Conservation (phyloP, 1,140 invertebrate species). For the Hermetia illucens region DNA sequence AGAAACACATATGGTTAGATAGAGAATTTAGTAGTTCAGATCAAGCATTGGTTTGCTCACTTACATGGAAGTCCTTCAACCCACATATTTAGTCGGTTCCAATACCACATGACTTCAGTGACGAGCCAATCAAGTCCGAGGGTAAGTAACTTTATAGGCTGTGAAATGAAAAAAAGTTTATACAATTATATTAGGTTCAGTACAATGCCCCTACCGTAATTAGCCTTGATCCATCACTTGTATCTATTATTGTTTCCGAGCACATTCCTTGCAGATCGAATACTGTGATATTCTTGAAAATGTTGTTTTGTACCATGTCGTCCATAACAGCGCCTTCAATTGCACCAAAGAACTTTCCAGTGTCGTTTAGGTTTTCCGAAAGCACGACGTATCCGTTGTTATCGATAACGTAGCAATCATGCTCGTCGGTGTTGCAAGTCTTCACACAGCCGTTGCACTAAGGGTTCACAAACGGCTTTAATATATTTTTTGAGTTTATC, state of each 20-base stretch:
- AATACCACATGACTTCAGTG: slow-evolving; percentile 19
- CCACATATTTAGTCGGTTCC: slow-evolving; percentile 22
- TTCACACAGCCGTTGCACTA: slow-evolving; percentile 35
- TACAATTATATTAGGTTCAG: background rate
- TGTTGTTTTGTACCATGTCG: slow-evolving; percentile 53
- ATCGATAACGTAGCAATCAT: slow-evolving; percentile 75
- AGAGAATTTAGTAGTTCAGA: background rate
- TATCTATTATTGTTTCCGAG: slow-evolving; percentile 11
- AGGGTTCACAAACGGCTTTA: too few relatives aligned
- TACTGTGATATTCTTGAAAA: slow-evolving; percentile 61
- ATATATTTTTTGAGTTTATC: too few relatives aligned
- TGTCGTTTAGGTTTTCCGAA: slow-evolving; percentile 49
- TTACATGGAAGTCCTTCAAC: slow-evolving; percentile 28
- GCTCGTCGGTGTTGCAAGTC: slow-evolving; percentile 39
- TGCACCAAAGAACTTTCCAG: slow-evolving; percentile 74
- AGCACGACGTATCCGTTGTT: slow-evolving; percentile 81
- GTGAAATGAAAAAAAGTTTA: background rate
- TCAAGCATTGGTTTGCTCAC: slow-evolving; percentile 4
- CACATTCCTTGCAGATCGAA: slow-evolving; percentile 82
- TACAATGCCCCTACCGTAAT: slow-evolving; percentile 5
- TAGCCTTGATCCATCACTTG: slow-evolving; percentile 14
- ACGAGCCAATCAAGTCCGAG: slow-evolving; percentile 22
- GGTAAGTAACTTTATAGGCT: slow-evolving; percentile 19
- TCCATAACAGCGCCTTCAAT: slow-evolving; percentile 66
- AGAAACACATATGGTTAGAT: background rate